Base-by-base conservation (phyloP, 2,113 vertebrate genomes). In the Ceyx margarethae region DNA sequence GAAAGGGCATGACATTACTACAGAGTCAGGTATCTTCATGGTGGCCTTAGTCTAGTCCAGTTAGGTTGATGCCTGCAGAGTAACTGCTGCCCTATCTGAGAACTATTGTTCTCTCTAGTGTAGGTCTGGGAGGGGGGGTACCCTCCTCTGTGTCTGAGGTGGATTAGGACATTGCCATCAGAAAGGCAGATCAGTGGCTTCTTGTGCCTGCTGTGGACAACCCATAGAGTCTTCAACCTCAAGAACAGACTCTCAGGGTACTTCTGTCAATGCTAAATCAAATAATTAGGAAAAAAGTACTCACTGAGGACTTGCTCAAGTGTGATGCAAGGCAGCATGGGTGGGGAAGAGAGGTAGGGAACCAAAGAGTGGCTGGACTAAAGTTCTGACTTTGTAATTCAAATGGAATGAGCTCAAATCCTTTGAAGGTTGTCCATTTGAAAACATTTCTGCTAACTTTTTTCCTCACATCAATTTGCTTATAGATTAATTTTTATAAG, bases 401-500 rank as follows among this genome's bases (percentile, higher is more conserved):
- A 72, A 81, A 93, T 91, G 93, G 95, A 95, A 96, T 93, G 91
- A 94, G 28, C 81, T 92, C 84, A 91, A 72, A 76, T 64, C 78
- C 92, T 96, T 96, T 96, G 94, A 94, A 96, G 76, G 25, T 84
- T 91, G 69, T 89, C 91, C 95, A 95, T 92, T 94, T 96, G 79
- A 96, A 95, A 96, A 92, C 81, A 76, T 73, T 89, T 92, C 88
- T 93, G 50, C 28, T 94, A 95, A 89, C 43, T 66, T 94, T 96
- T 96, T 94, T 85, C 92, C 94, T 95, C 72, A 86, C 94, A 94
- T 96, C 93, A 94, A 87, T 94, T 95, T 95, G 81, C 85, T 93
- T 95, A 95, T 87, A 95, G 94, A 96, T 97, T 96, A 94, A 84
- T 95, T 95, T 97, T 97, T 94, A 96, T 95, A 96, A 91, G 92